Percentiles rank a stretch among this genome's conserved stretches.
These are phyloP conservation scores for Sebastes variabilis DNA, from an alignment of 2,797 vertebrate genomes.

Conservation along the genomic window DNA sequence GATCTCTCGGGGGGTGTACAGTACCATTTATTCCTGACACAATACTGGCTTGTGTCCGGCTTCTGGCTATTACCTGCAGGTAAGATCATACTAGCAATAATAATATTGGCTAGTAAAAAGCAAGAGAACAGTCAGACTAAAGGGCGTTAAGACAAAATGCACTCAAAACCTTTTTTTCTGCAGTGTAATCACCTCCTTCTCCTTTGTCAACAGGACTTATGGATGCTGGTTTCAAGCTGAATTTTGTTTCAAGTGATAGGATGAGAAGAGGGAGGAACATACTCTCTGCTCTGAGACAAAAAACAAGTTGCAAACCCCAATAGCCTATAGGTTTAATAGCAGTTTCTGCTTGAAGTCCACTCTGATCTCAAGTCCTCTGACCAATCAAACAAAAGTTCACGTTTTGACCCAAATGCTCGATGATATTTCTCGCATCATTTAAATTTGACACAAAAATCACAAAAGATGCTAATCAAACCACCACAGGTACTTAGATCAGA, in stretches of 20 bases:
- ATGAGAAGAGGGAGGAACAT: neutral
- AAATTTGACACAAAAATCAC: neutral
- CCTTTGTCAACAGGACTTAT: neutral
- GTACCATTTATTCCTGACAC: neutral
- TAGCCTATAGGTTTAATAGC: neutral
- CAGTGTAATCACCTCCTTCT: neutral
- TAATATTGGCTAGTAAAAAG: neutral
- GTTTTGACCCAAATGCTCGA: conserved; percentile 2
- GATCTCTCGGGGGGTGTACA: neutral
- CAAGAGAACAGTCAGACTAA: neutral
- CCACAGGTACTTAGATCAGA: neutral
- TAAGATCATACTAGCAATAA: neutral
- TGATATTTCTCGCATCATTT: conserved; percentile 29
- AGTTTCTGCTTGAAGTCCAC: neutral
- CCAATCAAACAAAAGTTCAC: neutral
- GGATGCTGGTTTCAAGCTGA: neutral
- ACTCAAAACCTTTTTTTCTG: neutral
- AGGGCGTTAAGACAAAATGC: neutral
- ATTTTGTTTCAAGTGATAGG: neutral
- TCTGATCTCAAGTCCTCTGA: neutral
- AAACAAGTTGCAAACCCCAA: neutral
- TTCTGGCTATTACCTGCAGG: neutral
- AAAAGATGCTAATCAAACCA: neutral
- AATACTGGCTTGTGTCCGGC: neutral
- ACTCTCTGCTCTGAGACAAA: neutral